phyloP scores from a whole-genome alignment of 2,888 invertebrate genomes.

The Stratiomys singularior region DNA sequence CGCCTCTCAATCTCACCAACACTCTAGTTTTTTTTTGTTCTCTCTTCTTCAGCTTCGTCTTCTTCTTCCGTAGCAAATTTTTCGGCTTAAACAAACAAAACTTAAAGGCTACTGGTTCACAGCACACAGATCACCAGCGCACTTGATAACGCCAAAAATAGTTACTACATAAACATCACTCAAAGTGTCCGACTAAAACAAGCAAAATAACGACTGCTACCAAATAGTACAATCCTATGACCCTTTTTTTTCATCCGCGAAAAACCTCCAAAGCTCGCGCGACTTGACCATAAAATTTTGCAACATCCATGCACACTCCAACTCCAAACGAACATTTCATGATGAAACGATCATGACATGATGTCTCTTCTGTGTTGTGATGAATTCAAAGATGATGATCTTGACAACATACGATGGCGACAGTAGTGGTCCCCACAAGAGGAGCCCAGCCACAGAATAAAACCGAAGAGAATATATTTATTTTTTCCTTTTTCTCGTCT shows the following conservation, averaged over 20 bases:
- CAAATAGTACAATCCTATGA: conserved; percentile 16
- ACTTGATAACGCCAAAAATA: not conserved
- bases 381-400: conserved; percentile 15
- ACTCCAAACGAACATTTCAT: not conserved
- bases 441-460: too few species aligned
- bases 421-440: conserved; percentile 1
- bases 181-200: not conserved
- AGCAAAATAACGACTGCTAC: not conserved
- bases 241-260: not conserved
- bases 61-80: too few species aligned
- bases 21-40: too few species aligned
- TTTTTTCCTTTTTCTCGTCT: too few species aligned
- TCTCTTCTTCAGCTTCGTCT: too few species aligned
- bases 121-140: not conserved
- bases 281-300: not conserved
- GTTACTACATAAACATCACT: conserved; percentile 1
- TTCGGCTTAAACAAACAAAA: not conserved
- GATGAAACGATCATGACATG: conserved; percentile 36
- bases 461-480: too few species aligned
- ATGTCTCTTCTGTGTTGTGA: conserved; percentile 7
- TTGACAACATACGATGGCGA: conserved; percentile 27
- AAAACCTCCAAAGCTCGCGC: not conserved
- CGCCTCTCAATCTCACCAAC: too few species aligned
- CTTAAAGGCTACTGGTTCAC: not conserved
- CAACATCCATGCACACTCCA: conserved; percentile 8